These are phyloP conservation scores for Rhinichthys osculus DNA, from an alignment of 2,797 vertebrate species.

Conservation along the genomic window DNA sequence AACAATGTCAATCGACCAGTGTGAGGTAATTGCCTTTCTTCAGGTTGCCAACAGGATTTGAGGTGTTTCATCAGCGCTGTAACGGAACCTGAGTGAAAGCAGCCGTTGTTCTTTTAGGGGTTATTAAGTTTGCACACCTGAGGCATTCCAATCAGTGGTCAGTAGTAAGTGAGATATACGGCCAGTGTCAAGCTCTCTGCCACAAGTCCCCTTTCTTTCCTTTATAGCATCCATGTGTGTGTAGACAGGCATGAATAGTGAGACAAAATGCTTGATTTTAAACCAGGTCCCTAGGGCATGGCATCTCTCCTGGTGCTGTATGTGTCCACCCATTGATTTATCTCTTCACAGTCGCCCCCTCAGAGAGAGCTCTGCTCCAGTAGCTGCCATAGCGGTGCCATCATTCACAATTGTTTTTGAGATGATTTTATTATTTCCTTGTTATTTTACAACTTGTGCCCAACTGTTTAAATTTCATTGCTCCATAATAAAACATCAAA, in stretches of 20 bases:
- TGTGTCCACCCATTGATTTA: slow-evolving; percentile 53
- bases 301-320: slow-evolving; percentile 31
- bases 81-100: slow-evolving; percentile 27
- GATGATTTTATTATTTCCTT: slow-evolving; percentile 14
- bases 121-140: slow-evolving; percentile 38
- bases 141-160: slow-evolving; percentile 28
- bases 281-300: slow-evolving; percentile 47
- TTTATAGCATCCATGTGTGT: slow-evolving; percentile 53
- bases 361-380: slow-evolving; percentile 13
- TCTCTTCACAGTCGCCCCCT: slow-evolving; percentile 10
- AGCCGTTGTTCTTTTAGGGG: slow-evolving; percentile 13
- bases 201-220: slow-evolving; percentile 41
- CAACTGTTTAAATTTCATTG: not conserved
- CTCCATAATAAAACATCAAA: not conserved
- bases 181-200: slow-evolving; percentile 22
- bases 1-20: not conserved
- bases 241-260: slow-evolving; percentile 69
- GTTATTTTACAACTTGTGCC: not conserved
- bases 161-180: slow-evolving; percentile 52
- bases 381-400: not conserved
- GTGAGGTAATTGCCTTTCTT: slow-evolving; percentile 21
- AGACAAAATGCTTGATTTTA: slow-evolving; percentile 71
- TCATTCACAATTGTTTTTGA: slow-evolving; percentile 2
- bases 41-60: slow-evolving; percentile 12
- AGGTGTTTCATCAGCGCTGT: slow-evolving; percentile 6